A percentile compares a stretch with the other conserved stretches of the same genome.
Conservation (phyloP, 1,140 invertebrate species). For the Brevipalpus yothersi region DNA sequence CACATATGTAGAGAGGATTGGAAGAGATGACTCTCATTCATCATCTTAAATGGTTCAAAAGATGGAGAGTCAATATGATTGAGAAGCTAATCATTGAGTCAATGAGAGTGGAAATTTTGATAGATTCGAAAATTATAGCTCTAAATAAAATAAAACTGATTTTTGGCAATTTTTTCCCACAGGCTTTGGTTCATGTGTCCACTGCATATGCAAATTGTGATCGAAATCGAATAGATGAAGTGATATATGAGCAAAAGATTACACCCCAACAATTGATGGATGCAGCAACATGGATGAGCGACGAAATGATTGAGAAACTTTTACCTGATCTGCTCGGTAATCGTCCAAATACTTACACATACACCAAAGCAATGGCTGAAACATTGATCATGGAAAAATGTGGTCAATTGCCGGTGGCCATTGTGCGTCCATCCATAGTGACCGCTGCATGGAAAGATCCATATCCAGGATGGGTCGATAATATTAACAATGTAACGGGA, state of each 20-base stretch:
- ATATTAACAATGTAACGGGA: constrained; percentile 81
- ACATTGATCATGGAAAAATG: constrained; percentile 40
- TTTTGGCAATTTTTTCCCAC: constrained; percentile 1
- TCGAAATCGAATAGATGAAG: constrained; percentile 22
- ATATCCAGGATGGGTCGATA: constrained; percentile 64
- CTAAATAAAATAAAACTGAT: no score
- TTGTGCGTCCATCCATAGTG: constrained; percentile 81
- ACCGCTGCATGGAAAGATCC: constrained; percentile 72
- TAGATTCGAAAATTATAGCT: not conserved
- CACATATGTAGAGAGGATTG: no score
- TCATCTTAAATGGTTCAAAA: no score
- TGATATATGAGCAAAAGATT: constrained; percentile 38
- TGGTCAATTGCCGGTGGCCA: constrained; percentile 39
- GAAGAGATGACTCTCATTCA: no score
- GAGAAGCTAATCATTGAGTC: no score
- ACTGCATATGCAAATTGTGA: constrained; percentile 57
- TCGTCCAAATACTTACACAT: constrained; percentile 18
- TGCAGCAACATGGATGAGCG: constrained; percentile 37
- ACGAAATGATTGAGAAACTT: constrained; percentile 38
- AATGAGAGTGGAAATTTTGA: no score
- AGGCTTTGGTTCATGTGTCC: constrained; percentile 33
- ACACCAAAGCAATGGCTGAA: constrained; percentile 18
- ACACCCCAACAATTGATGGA: constrained; percentile 13
- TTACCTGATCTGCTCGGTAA: constrained; percentile 29
- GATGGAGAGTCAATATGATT: no score